Conservation (phyloP, 2,888 invertebrate genomes). For the Hofmannophila pseudospretella region DNA sequence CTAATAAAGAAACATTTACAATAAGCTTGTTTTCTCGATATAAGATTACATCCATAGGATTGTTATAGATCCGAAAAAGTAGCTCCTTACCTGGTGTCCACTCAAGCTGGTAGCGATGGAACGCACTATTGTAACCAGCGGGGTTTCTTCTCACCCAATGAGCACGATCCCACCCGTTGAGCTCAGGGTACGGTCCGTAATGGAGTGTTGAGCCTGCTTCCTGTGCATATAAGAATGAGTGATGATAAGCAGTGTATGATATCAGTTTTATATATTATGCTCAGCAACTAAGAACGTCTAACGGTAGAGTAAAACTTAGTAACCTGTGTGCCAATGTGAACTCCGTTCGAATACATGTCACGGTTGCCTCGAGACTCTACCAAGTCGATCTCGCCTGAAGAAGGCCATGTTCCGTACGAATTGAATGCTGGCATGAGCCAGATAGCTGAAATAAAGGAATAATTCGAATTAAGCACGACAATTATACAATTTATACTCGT, state of each 20-base stretch:
- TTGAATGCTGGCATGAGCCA: slow-evolving; percentile 83
- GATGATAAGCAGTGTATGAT: too few species aligned
- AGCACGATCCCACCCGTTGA: slow-evolving; percentile 75
- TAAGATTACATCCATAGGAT: too few species aligned
- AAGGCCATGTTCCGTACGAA: slow-evolving; percentile 82
- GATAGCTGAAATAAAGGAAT: too few species aligned
- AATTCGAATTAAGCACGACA: too few species aligned
- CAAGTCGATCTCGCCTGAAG: slow-evolving; percentile 85
- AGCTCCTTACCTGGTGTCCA: slow-evolving; percentile 82
- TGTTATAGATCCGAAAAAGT: too few species aligned
- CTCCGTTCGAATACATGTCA: slow-evolving; percentile 59
- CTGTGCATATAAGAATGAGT: too few species aligned
- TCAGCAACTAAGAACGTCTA: too few species aligned
- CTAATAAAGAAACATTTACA: too few species aligned
- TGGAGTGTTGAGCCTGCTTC: slow-evolving; percentile 80
- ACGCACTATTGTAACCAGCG: slow-evolving; percentile 71
- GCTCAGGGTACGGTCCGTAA: slow-evolving; percentile 79
- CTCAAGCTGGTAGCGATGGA: slow-evolving; percentile 81
- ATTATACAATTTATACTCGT: too few species aligned
- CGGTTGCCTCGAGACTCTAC: slow-evolving; percentile 82
- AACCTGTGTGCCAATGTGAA: slow-evolving; percentile 76
- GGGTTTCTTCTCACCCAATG: slow-evolving; percentile 58
- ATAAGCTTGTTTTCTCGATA: too few species aligned
- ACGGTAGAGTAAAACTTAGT: too few species aligned
- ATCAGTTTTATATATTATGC: too few species aligned